Conservation (phyloP, 2,888 invertebrate species). For the Portevinia maculata region DNA sequence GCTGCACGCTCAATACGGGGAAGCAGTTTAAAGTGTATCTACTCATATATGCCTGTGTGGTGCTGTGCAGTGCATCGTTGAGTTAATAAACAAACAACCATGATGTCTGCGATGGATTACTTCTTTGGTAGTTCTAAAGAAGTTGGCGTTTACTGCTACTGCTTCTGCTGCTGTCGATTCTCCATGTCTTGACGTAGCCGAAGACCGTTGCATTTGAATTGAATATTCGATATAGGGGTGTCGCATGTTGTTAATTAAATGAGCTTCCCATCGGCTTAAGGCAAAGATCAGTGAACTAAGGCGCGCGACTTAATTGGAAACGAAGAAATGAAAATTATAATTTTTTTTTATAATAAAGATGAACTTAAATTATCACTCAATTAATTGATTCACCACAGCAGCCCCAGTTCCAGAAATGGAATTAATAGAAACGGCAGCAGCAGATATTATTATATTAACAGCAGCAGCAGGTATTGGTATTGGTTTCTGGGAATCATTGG, state of each 20-base stretch:
- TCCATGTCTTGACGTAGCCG: conserved; percentile 8
- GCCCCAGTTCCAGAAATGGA: conserved; percentile 16
- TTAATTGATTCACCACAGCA: conserved; percentile 63
- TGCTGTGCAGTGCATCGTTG: conserved; percentile 18
- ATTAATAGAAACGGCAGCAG: not conserved
- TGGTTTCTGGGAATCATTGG: conserved; percentile 57
- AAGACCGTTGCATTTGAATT: conserved; percentile 71
- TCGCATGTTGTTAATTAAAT: conserved; percentile 74
- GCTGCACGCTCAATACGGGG: conserved; percentile 45
- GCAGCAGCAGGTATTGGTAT: conserved; percentile 49
- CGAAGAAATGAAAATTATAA: conserved; percentile 39
- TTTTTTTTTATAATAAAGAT: conserved; percentile 34
- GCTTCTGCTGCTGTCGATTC: conserved; percentile 48
- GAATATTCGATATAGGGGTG: conserved; percentile 73
- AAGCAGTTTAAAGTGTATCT: conserved; percentile 19
- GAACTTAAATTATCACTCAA: conserved; percentile 67
- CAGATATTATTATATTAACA: not conserved
- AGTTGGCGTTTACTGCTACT: conserved; percentile 42
- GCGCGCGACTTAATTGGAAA: conserved; percentile 73
- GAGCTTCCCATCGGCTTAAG: conserved; percentile 71
- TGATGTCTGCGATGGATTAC: conserved; percentile 57
- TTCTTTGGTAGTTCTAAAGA: conserved; percentile 60
- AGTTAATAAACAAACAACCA: conserved; percentile 64
- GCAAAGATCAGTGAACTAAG: conserved; percentile 73
- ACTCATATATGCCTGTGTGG: not conserved